Evolutionary conservation across 1,140 invertebrate genomes (phyloP).

Genomic region (Rhyzopertha dominica): DNA sequence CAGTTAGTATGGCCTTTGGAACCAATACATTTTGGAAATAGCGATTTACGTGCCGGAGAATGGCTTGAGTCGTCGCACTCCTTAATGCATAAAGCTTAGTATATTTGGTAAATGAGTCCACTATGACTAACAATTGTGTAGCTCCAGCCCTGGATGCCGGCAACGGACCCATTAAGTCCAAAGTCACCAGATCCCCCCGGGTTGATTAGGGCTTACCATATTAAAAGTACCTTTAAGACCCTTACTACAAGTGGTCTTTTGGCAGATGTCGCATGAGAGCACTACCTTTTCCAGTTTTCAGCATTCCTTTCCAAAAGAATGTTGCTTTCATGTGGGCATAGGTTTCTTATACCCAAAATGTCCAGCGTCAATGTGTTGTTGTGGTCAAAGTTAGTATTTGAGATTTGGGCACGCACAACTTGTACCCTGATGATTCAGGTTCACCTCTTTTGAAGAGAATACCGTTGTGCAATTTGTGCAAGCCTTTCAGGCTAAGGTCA

Average conservation of each 20-base stretch:
- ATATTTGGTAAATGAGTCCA: conserved; percentile 3
- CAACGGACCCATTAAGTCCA: conserved; percentile 6
- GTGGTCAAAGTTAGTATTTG: not conserved
- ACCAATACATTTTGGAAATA: not conserved
- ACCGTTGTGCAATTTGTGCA: not conserved
- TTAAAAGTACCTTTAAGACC: not conserved
- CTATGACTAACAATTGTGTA: conserved; percentile 5
- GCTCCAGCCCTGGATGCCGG: conserved; percentile 1
- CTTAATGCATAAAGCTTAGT: not conserved
- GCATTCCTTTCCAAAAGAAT: conserved; percentile 1
- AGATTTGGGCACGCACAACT: not conserved
- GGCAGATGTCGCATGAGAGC: conserved; percentile 1
- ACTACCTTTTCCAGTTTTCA: not conserved
- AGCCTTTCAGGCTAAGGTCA: too few species aligned
- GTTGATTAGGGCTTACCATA: not conserved
- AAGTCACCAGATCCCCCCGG: not conserved
- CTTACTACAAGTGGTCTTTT: not conserved
- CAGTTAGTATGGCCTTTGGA: not conserved
- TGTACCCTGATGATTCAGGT: not conserved
- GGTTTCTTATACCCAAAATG: conserved; percentile 4
- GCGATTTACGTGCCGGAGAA: not conserved
- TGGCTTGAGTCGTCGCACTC: not conserved
- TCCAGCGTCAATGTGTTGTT: conserved; percentile 2
- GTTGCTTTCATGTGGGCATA: not conserved
- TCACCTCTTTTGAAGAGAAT: conserved; percentile 1